Percentiles rank a stretch among this genome's conserved stretches.
Conservation (phyloP, 53 echinoderm and acorn worm species). For the Hippasteria phrygiana region DNA sequence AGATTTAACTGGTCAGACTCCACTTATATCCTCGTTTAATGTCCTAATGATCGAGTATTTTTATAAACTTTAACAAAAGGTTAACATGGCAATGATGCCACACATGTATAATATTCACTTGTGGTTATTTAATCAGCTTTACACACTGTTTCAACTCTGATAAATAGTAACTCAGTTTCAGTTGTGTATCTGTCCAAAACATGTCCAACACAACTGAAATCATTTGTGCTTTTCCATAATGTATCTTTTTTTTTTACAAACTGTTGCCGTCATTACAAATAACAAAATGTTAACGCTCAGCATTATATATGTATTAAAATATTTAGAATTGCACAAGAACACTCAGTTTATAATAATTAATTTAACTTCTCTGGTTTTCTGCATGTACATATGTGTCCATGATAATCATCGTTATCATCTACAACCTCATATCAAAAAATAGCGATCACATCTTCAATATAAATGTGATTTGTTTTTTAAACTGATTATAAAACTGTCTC, state of each 20-base stretch:
- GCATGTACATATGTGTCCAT: not conserved
- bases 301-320: slow-evolving; percentile 26
- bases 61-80: too few species aligned
- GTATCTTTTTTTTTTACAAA: not conserved
- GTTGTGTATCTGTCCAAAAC: too few species aligned
- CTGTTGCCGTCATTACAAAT: not conserved
- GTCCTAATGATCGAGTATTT: too few species aligned
- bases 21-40: too few species aligned
- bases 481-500: not conserved
- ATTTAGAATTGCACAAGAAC: slow-evolving; percentile 56
- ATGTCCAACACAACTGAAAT: too few species aligned
- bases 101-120: too few species aligned
- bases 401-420: not conserved
- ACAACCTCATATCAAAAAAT: slow-evolving; percentile 41
- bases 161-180: too few species aligned
- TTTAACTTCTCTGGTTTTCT: not conserved
- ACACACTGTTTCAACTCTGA: too few species aligned
- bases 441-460: slow-evolving; percentile 16
- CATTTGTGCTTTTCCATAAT: too few species aligned
- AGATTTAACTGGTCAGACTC: too few species aligned
- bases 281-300: slow-evolving; percentile 6
- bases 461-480: slow-evolving; percentile 10
- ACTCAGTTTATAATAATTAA: slow-evolving; percentile 5
- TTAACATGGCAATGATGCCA: too few species aligned
- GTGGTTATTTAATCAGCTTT: too few species aligned